A percentile compares a stretch with the other conserved stretches of the same genome.
Evolutionary conservation across 2,797 vertebrate species (phyloP).

Genomic region (Valencia hispanica): DNA sequence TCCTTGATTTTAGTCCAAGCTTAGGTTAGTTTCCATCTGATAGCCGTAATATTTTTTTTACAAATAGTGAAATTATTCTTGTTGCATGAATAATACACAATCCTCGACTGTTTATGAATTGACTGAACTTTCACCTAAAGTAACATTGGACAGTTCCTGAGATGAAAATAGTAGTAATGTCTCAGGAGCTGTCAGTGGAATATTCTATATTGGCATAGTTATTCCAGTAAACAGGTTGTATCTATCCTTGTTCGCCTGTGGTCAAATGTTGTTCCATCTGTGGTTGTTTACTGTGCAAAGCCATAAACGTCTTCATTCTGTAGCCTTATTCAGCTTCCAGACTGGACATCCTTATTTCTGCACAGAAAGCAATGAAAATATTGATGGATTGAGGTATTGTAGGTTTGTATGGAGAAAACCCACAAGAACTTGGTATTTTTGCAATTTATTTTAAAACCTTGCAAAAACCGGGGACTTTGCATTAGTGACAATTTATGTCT

Average conservation of each 20-base stretch:
- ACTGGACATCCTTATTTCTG: slow-evolving; percentile 82
- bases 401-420: slow-evolving; percentile 66
- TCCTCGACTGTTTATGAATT: slow-evolving; percentile 30
- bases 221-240: slow-evolving; percentile 80
- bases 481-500: slow-evolving; percentile 48
- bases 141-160: slow-evolving; percentile 52
- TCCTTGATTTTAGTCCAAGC: neutral
- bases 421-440: slow-evolving; percentile 59
- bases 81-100: neutral
- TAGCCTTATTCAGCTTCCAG: slow-evolving; percentile 77
- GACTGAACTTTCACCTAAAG: slow-evolving; percentile 41
- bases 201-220: slow-evolving; percentile 79
- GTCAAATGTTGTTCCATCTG: slow-evolving; percentile 83
- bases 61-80: neutral
- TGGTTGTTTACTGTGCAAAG: slow-evolving; percentile 83
- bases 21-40: neutral
- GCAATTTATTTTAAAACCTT: slow-evolving; percentile 58
- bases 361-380: slow-evolving; percentile 76
- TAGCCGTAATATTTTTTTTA: neutral
- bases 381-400: slow-evolving; percentile 78
- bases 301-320: slow-evolving; percentile 81
- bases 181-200: slow-evolving; percentile 77
- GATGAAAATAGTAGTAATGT: slow-evolving; percentile 65
- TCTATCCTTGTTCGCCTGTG: slow-evolving; percentile 82
- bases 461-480: slow-evolving; percentile 34